Evolutionary conservation across 2,113 vertebrate species (phyloP).

Genomic region (Microtus ochrogaster): DNA sequence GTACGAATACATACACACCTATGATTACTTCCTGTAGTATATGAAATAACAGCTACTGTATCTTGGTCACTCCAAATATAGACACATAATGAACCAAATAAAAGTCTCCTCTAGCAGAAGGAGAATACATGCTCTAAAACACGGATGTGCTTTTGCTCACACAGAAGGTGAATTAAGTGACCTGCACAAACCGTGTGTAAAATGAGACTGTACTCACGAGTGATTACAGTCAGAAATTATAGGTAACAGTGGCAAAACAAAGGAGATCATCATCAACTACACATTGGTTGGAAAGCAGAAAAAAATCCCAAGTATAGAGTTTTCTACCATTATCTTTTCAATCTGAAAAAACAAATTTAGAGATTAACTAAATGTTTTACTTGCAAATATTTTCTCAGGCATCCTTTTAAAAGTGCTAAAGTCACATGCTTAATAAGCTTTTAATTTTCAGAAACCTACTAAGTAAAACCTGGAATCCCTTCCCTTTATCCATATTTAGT

Average conservation of each 20-base stretch:
- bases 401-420: neutral
- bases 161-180: neutral
- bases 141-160: neutral
- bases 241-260: neutral
- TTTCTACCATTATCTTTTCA: neutral
- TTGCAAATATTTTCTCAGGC: neutral
- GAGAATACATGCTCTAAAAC: neutral
- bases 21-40: neutral
- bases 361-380: neutral
- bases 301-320: neutral
- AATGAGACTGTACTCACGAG: neutral
- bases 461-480: neutral
- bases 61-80: neutral
- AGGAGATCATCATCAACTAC: neutral
- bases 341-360: neutral
- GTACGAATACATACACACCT: neutral
- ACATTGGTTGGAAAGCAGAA: neutral
- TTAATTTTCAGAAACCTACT: neutral
- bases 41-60: neutral
- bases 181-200: neutral
- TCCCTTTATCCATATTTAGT: neutral
- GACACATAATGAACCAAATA: neutral
- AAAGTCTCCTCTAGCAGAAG: neutral
- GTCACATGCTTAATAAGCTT: neutral
- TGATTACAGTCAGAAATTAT: too few species aligned